Base-by-base conservation (phyloP, 2,888 invertebrate genomes). In the Meteorus cinctellus region DNA sequence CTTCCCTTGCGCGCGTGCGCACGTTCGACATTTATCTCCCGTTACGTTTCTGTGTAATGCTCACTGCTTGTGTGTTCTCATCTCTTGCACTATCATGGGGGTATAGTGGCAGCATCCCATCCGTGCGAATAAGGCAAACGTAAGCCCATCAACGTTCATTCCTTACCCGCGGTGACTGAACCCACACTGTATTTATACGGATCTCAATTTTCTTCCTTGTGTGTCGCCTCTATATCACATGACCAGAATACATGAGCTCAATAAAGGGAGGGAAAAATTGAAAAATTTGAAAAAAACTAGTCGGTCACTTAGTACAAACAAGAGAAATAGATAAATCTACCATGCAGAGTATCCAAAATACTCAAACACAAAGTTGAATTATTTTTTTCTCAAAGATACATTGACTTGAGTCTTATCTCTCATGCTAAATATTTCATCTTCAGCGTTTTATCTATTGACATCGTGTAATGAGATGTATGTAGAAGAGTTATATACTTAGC, bases 81-180 rank as follows among this genome's bases (percentile, higher is more conserved):
- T 65, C 65, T 51, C 41, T 70, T 55, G 63, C 74, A 72, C 74
- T 41, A 41, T 75, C 65, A 75, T 36, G 27, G 19, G 51, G 72
- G 65, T 65, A 72, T 70, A 71, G 60, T 59, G 75, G 78, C 62
- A 77, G 55, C 36, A 60, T 48, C 51, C 48, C 60, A 55, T 55
- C 55, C 19, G 55, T 55, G 55, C 55, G 55, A 55, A 55, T 55
- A 55, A 55, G 55, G 55, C 55, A 55, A 55, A 55, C 55, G 19
- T 55, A 19, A 19, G 55, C 8, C 55, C 55, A 55, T 55, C 55
- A 55, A 55, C 19, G 55, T 55, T 55, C n/a, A 55, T 19, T 19
- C n/a, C 19, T 19, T 55, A 55, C 19, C 55, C 81, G 82, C 86
- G 86, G 85, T 86, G 85, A 86, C 83, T 86, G 86, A 86, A 86